Percentiles rank a stretch among this genome's conserved stretches.
Conservation (phyloP, 2,113 vertebrate genomes). For the Coturnix japonica region DNA sequence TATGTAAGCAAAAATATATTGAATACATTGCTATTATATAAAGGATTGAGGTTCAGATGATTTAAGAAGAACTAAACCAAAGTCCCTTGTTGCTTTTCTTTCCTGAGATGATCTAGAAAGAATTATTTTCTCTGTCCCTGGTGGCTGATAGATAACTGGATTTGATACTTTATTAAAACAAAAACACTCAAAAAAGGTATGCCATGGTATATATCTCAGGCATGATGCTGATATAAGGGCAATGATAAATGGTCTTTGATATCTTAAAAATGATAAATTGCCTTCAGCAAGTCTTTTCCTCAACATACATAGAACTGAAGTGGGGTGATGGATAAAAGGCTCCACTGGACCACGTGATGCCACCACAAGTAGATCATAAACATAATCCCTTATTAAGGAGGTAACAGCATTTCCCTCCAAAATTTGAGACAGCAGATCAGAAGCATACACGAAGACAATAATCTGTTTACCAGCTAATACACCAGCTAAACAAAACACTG, state of each 20-base stretch:
- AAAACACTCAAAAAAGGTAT: not conserved
- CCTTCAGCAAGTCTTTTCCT: not conserved
- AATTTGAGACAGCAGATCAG: not conserved
- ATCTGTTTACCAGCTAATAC: not conserved
- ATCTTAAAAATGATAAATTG: not conserved
- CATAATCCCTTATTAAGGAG: not conserved
- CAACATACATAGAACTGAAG: not conserved
- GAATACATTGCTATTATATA: not conserved
- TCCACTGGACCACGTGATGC: not conserved
- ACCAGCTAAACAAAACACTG: not conserved
- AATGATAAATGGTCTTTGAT: not conserved
- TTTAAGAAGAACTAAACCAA: not conserved
- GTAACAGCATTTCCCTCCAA: not conserved
- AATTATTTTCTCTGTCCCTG: not conserved
- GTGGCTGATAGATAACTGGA: not conserved
- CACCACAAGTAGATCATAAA: not conserved
- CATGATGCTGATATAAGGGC: not conserved
- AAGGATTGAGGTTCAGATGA: not conserved
- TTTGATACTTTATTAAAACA: not conserved
- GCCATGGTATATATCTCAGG: not conserved
- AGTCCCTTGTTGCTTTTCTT: not conserved
- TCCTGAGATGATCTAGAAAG: not conserved
- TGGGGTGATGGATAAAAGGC: not conserved
- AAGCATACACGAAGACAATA: not conserved
- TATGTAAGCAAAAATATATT: too few relatives aligned